A percentile compares a stretch with the other conserved stretches of the same genome.
These are phyloP conservation scores for Tyto alba DNA, from an alignment of 2,113 vertebrate genomes.

Conservation along the genomic window DNA sequence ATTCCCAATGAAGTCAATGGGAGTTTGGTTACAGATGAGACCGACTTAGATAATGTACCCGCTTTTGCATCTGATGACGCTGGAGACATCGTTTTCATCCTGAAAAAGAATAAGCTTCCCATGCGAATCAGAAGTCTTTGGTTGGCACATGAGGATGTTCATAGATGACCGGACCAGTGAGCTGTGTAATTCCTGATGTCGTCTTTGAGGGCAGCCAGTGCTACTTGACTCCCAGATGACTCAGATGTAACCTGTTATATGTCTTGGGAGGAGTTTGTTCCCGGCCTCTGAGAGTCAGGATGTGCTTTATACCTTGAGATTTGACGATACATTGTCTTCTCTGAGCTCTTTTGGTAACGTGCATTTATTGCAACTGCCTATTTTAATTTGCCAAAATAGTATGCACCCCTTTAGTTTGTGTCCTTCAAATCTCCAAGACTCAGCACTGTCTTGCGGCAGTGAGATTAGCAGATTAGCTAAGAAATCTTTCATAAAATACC, in stretches of 20 bases:
- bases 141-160: neutral
- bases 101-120: neutral
- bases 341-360: neutral
- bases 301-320: neutral
- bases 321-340: neutral
- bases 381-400: neutral
- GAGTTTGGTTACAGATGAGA: neutral
- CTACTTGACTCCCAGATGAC: neutral
- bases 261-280: neutral
- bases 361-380: neutral
- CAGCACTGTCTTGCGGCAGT: neutral
- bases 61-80: slow-evolving; percentile 10
- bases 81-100: neutral
- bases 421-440: neutral
- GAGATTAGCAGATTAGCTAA: neutral
- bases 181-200: neutral
- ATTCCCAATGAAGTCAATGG: neutral
- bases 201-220: neutral
- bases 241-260: neutral
- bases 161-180: neutral
- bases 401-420: neutral
- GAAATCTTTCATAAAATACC: neutral
- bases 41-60: neutral
- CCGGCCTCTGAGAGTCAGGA: accelerated
- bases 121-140: neutral